Base-by-base conservation (phyloP, 2,113 vertebrate genomes). In the Colistium nudipinnis region DNA sequence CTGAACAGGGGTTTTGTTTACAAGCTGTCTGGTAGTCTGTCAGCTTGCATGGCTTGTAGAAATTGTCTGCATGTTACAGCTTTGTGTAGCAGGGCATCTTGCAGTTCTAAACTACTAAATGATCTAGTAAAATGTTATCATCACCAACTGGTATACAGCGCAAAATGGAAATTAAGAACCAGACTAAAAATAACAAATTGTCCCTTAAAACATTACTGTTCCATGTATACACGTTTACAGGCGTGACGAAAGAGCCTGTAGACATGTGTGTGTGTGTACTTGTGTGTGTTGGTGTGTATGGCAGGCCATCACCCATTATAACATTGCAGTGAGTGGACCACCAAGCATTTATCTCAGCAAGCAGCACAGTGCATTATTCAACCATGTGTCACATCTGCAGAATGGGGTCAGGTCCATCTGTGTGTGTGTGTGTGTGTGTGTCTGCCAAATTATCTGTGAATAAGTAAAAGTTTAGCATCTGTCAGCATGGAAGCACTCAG, bases 271-370 rank as follows among this genome's bases (percentile, higher is more conserved):
- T 54, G 13, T 44, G 57, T 48, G 41, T 57, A 19, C 45, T n/a
- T 52, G 75, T 69, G 43, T 68, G 65, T 59, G 41, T 43, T 51
- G 47, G 71, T 54, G 47, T 53, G 43, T 57, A 36, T 57, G 59
- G 43, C 13, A 3, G 9, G 41, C 56, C 70, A 52, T 66, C 73
- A 70, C 43, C 66, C 57, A 39, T 70, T 76, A 54, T 45, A 65
- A 64, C 60, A 36, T 39, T 10, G 30, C 27, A 36, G 41, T 74
- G 79, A 84, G 71, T 78, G 76, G 64, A 70, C 39, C 65, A 81
- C 81, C 61, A 66, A 76, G 71, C 79, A 77, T 82, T 86, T 84
- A 81, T 79, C 74, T 75, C 83, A 80, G 74, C 56, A 47, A 76
- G 78, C 74, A 61, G 78, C 57, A 68, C 43, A 76, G 71, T 62